A percentile compares a stretch with the other conserved stretches of the same genome.
These are phyloP conservation scores for Tenthredo livida DNA, from an alignment of 2,888 invertebrate genomes.

Conservation along the genomic window DNA sequence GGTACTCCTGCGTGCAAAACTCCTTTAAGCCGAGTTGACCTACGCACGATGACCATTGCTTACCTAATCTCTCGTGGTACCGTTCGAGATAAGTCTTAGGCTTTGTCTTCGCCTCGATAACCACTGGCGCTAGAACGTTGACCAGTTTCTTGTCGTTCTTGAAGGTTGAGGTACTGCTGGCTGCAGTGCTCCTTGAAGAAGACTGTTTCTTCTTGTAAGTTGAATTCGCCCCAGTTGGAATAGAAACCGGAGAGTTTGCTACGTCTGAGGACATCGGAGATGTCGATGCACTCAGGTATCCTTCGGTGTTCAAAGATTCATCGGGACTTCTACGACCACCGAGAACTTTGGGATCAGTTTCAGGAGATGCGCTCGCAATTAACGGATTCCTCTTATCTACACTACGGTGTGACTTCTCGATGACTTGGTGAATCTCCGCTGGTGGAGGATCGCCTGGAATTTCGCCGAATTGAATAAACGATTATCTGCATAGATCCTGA, in stretches of 20 bases:
- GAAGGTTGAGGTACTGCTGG: constrained; percentile 55
- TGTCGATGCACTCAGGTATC: background rate
- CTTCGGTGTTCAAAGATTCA: constrained; percentile 22
- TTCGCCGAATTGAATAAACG: constrained; percentile 21
- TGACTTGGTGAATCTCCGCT: background rate
- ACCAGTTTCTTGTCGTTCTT: constrained; percentile 66
- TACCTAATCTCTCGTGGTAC: constrained; percentile 65
- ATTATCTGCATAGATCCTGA: constrained; percentile 11
- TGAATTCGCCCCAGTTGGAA: background rate
- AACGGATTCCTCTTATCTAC: constrained; percentile 17
- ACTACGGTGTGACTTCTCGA: background rate
- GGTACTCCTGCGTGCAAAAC: constrained; percentile 60
- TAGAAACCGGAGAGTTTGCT: background rate
- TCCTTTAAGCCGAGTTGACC: background rate
- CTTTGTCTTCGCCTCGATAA: constrained; percentile 58
- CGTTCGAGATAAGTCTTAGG: constrained; percentile 67
- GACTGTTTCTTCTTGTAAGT: background rate
- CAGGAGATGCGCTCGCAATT: background rate
- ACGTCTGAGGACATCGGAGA: background rate
- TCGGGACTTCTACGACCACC: background rate
- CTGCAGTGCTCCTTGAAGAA: constrained; percentile 16
- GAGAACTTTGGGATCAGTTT: background rate
- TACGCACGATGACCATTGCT: constrained; percentile 54
- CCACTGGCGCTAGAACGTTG: constrained; percentile 57
- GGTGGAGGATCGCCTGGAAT: constrained; percentile 23